Conservation (phyloP, 2,113 vertebrate species). For the Phaethon lepturus region DNA sequence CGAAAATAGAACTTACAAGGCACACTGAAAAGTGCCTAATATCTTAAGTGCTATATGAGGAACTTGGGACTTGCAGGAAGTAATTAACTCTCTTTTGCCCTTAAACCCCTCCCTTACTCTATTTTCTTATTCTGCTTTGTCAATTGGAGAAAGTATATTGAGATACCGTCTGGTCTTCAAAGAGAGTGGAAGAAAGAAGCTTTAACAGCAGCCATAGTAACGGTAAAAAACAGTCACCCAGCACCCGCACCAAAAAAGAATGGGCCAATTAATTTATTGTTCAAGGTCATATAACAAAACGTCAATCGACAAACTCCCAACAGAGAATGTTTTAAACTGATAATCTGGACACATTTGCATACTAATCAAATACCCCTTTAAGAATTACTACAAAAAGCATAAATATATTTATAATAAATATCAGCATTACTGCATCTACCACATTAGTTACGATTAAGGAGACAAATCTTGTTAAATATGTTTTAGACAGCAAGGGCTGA, state of each 20-base stretch:
- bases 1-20: conserved; percentile 28
- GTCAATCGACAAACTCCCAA: neutral
- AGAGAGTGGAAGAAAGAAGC: neutral
- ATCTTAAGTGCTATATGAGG: neutral
- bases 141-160: neutral
- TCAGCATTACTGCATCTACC: neutral
- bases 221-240: neutral
- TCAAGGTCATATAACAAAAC: neutral
- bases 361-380: neutral
- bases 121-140: neutral
- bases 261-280: neutral
- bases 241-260: neutral
- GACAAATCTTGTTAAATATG: neutral
- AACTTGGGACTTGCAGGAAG: neutral
- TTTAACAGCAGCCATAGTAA: neutral
- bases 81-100: conserved; percentile 41
- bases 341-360: neutral
- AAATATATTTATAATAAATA: neutral
- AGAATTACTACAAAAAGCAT: neutral
- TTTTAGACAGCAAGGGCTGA: neutral
- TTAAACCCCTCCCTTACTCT: neutral
- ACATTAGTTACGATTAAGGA: neutral
- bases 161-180: neutral
- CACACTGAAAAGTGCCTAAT: neutral
- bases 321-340: neutral